A percentile compares a stretch with the other conserved stretches of the same genome.
Evolutionary conservation across 2,888 invertebrate genomes (phyloP).

Genomic region (Octonoba sinensis): DNA sequence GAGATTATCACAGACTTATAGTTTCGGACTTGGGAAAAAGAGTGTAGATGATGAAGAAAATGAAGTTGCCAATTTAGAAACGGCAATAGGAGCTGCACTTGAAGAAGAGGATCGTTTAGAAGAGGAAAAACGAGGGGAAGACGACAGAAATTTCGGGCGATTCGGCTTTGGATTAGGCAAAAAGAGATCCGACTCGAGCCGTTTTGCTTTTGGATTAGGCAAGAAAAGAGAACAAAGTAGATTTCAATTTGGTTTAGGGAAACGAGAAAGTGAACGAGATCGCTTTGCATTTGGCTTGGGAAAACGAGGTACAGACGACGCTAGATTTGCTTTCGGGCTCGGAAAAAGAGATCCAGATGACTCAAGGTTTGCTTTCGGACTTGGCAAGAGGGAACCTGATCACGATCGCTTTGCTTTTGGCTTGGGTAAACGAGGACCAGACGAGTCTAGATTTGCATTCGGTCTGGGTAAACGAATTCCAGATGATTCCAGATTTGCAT

Average conservation of each 20-base stretch:
- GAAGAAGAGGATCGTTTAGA: slow-evolving; percentile 17
- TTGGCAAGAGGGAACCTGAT: slow-evolving; percentile 50
- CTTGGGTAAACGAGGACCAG: slow-evolving; percentile 27
- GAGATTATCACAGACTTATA: slow-evolving; percentile 52
- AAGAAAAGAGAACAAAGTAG: slow-evolving; percentile 41
- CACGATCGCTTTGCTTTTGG: slow-evolving; percentile 41
- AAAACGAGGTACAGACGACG: slow-evolving; percentile 32
- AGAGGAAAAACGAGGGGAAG: slow-evolving; percentile 21
- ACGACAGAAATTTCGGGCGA: slow-evolving; percentile 42
- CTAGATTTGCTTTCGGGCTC: slow-evolving; percentile 32
- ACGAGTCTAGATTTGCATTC: slow-evolving; percentile 47
- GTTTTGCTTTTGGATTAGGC: slow-evolving; percentile 56
- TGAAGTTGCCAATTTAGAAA: slow-evolving; percentile 4
- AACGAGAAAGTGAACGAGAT: slow-evolving; percentile 27
- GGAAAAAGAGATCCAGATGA: slow-evolving; percentile 29
- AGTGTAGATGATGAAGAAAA: slow-evolving; percentile 11
- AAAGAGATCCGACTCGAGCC: slow-evolving; percentile 18
- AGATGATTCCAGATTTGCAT: slow-evolving; percentile 54
- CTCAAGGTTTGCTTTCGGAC: slow-evolving; percentile 51
- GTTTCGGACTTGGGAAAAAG: slow-evolving; percentile 65
- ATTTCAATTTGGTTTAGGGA: slow-evolving; percentile 60
- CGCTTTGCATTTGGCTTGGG: slow-evolving; percentile 61
- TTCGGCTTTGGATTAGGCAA: slow-evolving; percentile 54
- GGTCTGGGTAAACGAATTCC: slow-evolving; percentile 52
- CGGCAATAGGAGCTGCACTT: slow-evolving; percentile 5